Percentiles rank a stretch among this genome's conserved stretches.
These are phyloP conservation scores for Gymnothorax reevesii DNA, from an alignment of 2,797 vertebrate genomes.

Conservation along the genomic window DNA sequence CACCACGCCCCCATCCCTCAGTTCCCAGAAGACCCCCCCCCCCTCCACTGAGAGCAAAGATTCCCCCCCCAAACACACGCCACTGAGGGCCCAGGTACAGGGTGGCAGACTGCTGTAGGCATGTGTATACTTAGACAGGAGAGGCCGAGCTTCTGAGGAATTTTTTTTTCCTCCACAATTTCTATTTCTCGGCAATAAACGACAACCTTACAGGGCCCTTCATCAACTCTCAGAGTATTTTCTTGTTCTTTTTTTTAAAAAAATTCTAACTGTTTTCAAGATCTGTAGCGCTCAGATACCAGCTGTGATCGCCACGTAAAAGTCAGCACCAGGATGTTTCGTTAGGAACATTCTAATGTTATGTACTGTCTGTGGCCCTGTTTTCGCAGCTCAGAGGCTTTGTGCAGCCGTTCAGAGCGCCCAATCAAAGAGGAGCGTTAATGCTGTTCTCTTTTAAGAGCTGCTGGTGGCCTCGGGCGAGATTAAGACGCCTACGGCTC, in stretches of 20 bases:
- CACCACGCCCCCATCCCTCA: neutral
- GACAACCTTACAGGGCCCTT: conserved; percentile 8
- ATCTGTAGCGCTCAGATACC: too few species aligned
- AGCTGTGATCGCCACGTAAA: too few species aligned
- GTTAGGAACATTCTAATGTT: too few species aligned
- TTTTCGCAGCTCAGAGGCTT: neutral
- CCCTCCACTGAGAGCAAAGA: neutral
- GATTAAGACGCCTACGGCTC: conserved; percentile 32
- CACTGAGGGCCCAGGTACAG: neutral
- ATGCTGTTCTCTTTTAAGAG: neutral
- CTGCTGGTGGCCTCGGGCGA: neutral
- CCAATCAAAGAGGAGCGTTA: neutral
- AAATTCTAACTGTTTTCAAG: too few species aligned
- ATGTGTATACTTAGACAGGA: conserved; percentile 47
- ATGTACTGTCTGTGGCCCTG: neutral
- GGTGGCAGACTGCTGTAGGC: neutral
- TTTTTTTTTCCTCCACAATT: neutral
- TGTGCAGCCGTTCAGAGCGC: neutral
- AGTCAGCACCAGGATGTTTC: too few species aligned
- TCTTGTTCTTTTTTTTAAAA: neutral
- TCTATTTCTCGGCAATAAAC: neutral
- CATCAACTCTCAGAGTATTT: neutral
- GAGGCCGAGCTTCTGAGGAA: neutral
- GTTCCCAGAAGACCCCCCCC: neutral
- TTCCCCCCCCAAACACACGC: neutral